These are phyloP conservation scores for Phenganax stokvisi DNA, from an alignment of 92 coral and sea anemone species.

Conservation along the genomic window DNA sequence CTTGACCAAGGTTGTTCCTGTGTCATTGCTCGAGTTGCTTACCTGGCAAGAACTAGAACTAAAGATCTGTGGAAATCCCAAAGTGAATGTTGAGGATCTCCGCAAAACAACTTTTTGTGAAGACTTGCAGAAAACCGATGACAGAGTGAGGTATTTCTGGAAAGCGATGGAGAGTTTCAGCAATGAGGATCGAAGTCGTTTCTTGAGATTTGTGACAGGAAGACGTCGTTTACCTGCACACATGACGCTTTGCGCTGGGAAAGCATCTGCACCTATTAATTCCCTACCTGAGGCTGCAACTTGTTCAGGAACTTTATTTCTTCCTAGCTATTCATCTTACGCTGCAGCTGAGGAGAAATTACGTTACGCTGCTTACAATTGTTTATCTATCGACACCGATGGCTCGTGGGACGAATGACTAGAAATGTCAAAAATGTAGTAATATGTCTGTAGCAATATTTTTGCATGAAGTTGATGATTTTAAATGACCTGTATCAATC, in stretches of 20 bases:
- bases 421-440: neutral
- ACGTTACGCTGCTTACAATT: constrained; percentile 97
- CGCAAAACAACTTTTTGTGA: constrained; percentile 62
- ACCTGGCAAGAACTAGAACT: constrained; percentile 98
- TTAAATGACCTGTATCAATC: neutral
- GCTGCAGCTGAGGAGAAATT: constrained; percentile 94
- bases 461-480: neutral
- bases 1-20: constrained; percentile 83
- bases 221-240: constrained; percentile 93
- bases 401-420: constrained; percentile 92
- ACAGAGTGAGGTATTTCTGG: constrained; percentile 86
- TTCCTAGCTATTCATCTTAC: constrained; percentile 88
- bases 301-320: constrained; percentile 89
- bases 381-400: constrained; percentile 95
- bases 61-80: constrained; percentile 92
- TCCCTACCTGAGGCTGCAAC: constrained; percentile 98
- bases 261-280: constrained; percentile 72
- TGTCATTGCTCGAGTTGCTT: constrained; percentile 81
- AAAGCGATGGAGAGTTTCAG: constrained; percentile 88
- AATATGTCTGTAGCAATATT: neutral
- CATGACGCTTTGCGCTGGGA: constrained; percentile 73
- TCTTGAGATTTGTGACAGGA: constrained; percentile 95
- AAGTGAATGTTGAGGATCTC: constrained; percentile 77
- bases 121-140: constrained; percentile 78
- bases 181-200: constrained; percentile 98